Conservation (phyloP, 2,797 vertebrate species). For the Poecilia velifera region DNA sequence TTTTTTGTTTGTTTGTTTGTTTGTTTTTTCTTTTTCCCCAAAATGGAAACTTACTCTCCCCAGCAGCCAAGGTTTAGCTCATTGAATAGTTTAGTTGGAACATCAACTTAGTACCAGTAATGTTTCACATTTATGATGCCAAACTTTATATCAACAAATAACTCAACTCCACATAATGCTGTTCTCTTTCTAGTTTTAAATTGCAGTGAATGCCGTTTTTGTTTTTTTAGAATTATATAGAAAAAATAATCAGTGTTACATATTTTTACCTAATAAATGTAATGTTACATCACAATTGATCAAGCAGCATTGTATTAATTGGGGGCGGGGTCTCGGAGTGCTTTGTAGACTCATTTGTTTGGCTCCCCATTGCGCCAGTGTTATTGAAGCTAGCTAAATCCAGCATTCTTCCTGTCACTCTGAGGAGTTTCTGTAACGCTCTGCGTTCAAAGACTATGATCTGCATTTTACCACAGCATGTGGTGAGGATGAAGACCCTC, state of each 20-base stretch:
- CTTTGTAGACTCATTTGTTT: not conserved
- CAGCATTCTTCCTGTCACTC: slow-evolving; percentile 17
- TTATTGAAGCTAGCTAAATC: slow-evolving; percentile 32
- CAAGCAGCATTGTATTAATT: not conserved
- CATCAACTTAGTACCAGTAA: not conserved
- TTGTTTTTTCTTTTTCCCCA: not conserved
- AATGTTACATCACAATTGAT: not conserved
- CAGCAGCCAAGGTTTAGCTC: not conserved
- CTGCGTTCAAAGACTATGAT: slow-evolving; percentile 27
- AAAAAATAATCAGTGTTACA: not conserved
- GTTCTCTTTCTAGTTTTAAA: not conserved
- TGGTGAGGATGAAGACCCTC: slow-evolving; percentile 39
- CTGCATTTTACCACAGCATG: slow-evolving; percentile 34
- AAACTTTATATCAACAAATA: not conserved
- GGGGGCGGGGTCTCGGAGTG: not conserved
- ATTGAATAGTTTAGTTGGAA: not conserved
- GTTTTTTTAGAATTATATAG: not conserved
- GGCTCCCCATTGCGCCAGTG: not conserved
- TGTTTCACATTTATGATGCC: not conserved
- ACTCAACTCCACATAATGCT: not conserved
- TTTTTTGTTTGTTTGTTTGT: not conserved
- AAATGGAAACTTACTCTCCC: not conserved
- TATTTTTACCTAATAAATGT: not conserved
- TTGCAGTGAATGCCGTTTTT: not conserved
- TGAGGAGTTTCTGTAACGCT: slow-evolving; percentile 5